Conservation (phyloP, 2,113 vertebrate species). For the Channa argus region DNA sequence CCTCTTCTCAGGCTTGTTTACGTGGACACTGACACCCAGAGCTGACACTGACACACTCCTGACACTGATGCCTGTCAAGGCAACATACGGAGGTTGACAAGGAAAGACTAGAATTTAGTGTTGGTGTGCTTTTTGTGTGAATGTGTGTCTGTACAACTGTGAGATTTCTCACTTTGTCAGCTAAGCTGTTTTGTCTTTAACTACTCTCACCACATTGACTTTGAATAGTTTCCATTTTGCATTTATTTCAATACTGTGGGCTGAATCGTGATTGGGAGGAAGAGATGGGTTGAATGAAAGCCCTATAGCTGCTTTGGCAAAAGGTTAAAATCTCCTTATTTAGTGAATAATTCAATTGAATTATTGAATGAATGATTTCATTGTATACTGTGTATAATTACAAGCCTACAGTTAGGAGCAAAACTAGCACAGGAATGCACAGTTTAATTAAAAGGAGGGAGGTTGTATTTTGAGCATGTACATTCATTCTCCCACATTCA, state of each 20-base stretch:
- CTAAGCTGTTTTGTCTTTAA: conserved; percentile 64
- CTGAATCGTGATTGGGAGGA: conserved; percentile 31
- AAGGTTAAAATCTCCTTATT: conserved; percentile 43
- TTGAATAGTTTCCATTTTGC: conserved; percentile 60
- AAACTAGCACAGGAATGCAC: neutral
- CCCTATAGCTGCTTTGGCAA: conserved; percentile 37
- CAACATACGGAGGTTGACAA: conserved; percentile 69
- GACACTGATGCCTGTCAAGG: conserved; percentile 82
- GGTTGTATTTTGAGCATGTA: conserved; percentile 23
- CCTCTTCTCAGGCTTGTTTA: conserved; percentile 76
- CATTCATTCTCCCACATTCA: neutral
- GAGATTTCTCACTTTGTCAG: conserved; percentile 68
- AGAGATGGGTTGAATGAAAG: conserved; percentile 27
- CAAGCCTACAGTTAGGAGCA: conserved; percentile 16
- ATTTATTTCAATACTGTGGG: conserved; percentile 44
- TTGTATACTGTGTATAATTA: conserved; percentile 17
- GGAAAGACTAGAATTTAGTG: conserved; percentile 55
- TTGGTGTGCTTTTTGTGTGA: conserved; percentile 21
- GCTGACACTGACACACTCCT: conserved; percentile 79
- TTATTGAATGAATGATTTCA: conserved; percentile 22
- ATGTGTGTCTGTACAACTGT: conserved; percentile 63
- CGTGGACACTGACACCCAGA: conserved; percentile 82
- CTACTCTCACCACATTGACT: conserved; percentile 55
- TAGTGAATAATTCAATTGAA: conserved; percentile 12
- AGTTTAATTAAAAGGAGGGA: conserved; percentile 34